These are phyloP conservation scores for Mnemiopsis leidyi DNA, from an alignment of 37 sponge, comb jelly and placozoan species.

Conservation along the genomic window DNA sequence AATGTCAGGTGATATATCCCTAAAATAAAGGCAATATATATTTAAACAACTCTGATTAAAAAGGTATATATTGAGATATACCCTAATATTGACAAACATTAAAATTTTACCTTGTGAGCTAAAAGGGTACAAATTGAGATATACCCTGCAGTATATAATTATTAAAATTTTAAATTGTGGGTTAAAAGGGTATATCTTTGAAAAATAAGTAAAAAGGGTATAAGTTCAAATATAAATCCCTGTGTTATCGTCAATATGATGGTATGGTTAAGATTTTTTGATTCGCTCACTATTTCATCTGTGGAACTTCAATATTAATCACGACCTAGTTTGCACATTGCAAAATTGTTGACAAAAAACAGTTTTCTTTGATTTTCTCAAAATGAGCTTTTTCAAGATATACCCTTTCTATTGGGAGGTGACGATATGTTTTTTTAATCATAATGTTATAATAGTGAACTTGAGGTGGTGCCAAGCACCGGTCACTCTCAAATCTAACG, in stretches of 20 bases:
- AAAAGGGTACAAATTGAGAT: not conserved
- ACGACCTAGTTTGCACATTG: not conserved
- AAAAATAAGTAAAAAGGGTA: not conserved
- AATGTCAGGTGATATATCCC: too few relatives aligned
- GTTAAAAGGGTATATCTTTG: not conserved
- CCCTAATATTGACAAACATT: too few relatives aligned
- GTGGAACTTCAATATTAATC: not conserved
- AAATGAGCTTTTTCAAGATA: not conserved
- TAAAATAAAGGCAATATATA: too few relatives aligned
- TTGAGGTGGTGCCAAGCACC: too few relatives aligned
- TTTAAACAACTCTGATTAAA: too few relatives aligned
- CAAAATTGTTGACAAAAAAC: not conserved
- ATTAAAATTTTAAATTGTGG: not conserved
- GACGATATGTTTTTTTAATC: too few relatives aligned
- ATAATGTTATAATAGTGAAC: too few relatives aligned
- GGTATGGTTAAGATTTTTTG: not conserved
- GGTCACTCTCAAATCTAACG: too few relatives aligned
- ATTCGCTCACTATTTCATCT: not conserved
- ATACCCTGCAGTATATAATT: not conserved
- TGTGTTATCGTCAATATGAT: not conserved
- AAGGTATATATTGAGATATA: too few relatives aligned
- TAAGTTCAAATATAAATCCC: not conserved
- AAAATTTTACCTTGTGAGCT: not conserved
- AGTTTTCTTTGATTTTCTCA: not conserved
- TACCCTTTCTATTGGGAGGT: not conserved